Evolutionary conservation across 1,140 invertebrate genomes (phyloP).

Genomic region (Panulirus ornatus): DNA sequence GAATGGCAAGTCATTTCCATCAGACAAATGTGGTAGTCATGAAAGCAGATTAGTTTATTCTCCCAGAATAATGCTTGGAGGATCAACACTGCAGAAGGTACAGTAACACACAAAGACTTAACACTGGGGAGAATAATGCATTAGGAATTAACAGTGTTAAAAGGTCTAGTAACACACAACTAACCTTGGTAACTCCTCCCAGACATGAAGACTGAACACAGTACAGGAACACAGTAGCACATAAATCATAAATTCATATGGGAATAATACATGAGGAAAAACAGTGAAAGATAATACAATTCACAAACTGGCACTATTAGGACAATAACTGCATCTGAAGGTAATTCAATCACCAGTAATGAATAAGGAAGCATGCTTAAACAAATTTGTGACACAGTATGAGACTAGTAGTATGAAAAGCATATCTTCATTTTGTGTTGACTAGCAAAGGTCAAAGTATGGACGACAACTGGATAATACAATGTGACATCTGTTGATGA

Average conservation of each 20-base stretch:
- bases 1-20: too few relatives aligned
- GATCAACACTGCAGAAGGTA: neutral
- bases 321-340: neutral
- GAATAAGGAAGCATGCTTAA: neutral
- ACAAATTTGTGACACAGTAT: neutral
- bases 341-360: neutral
- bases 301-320: neutral
- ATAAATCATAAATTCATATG: neutral
- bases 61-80: neutral
- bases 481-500: neutral
- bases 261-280: neutral
- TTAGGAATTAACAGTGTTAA: neutral
- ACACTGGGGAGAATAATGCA: neutral
- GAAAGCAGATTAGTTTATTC: neutral
- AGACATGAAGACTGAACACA: neutral
- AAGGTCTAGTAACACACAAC: neutral
- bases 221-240: constrained; percentile 8
- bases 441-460: neutral
- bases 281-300: neutral
- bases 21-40: neutral
- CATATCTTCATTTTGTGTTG: neutral
- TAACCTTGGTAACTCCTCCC: neutral
- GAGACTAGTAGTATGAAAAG: neutral
- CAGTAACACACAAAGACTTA: neutral
- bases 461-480: neutral